A percentile compares a stretch with the other conserved stretches of the same genome.
Evolutionary conservation across 2,888 invertebrate species (phyloP).

Genomic region (Labia minor): DNA sequence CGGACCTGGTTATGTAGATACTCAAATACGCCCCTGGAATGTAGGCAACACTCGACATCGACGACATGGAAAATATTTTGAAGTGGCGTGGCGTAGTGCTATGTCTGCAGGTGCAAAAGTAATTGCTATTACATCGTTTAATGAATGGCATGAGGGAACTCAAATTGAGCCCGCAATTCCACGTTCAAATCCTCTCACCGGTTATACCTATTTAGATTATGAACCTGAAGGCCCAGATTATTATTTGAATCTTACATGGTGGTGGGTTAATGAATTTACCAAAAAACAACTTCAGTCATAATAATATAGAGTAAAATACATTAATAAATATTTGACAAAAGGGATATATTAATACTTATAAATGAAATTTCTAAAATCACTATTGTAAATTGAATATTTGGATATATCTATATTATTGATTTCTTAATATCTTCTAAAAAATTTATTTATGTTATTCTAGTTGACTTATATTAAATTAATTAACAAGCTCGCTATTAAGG

Average conservation of each 20-base stretch:
- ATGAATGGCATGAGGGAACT: constrained; percentile 66
- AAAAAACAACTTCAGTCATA: constrained; percentile 31
- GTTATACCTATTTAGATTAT: constrained; percentile 46
- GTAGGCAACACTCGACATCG: constrained; percentile 41
- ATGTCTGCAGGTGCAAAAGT: constrained; percentile 44
- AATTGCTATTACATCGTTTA: constrained; percentile 58
- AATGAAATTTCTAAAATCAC: no score
- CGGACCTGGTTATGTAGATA: constrained; percentile 59
- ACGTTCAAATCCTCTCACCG: constrained; percentile 32
- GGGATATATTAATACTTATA: no score
- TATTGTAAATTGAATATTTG: no score
- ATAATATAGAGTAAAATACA: not conserved
- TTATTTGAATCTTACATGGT: constrained; percentile 52
- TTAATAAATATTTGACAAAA: no score
- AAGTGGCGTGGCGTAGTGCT: constrained; percentile 50
- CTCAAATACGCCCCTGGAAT: constrained; percentile 51
- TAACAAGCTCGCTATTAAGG: no score
- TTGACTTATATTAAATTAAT: no score
- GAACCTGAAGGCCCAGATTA: constrained; percentile 48
- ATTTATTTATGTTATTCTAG: no score
- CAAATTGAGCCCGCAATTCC: constrained; percentile 57
- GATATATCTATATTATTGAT: no score
- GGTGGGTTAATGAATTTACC: constrained; percentile 46
- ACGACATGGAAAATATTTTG: constrained; percentile 51
- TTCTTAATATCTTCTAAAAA: no score